Base-by-base conservation (phyloP, 2,113 vertebrate genomes). In the Nothocercus nigrocapillus region DNA sequence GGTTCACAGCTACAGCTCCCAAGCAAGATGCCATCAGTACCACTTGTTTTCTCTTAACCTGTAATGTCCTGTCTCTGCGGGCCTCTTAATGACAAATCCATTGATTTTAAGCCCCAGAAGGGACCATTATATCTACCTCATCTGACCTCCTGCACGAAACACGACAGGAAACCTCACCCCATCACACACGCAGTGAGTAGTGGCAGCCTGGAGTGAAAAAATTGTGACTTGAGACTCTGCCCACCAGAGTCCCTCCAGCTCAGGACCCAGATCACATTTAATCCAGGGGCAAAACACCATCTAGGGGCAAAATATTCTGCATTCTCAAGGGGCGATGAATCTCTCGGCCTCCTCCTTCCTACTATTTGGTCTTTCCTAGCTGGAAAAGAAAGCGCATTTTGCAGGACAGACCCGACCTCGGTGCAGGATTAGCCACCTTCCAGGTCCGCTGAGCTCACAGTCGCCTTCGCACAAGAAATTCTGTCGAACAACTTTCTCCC, bases 31-130 rank as follows among this genome's bases (percentile, higher is more conserved):
- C 40, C 91, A 36, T 25, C 86, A 19, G 0, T 10, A 21, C 34
- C 64, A 1, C 10, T 81, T 44, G 47, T 67, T 30, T 24, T 63
- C 77, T 89, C 69, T 61, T 11, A 18, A 6, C 51, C 74, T 28
- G 69, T 83, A 19, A 21, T 14, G 77, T 12, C 93, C 88, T 28
- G 51, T 70, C 84, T 51, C 82, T 14, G 2, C 5, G 84, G 94
- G 83, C 86, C 62, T 15, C 74, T 90, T 90, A 63, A 93, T 95
- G 94, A 90, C 51, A 20, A 24, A 8, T 32, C 28, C 80, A 92
- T 88, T 47, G 94, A 95, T 84, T 75, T 20, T 1, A 9, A 81
- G 83, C 80, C 85, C 92, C 85, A 82, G 83, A 45, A 64, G 88
- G 88, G 83, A 18, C 51, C 0, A 12, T 15, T 70, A 4, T 4